A percentile compares a stretch with the other conserved stretches of the same genome.
Evolutionary conservation across 1,140 invertebrate species (phyloP).

Genomic region (Callitettix versicolor): DNA sequence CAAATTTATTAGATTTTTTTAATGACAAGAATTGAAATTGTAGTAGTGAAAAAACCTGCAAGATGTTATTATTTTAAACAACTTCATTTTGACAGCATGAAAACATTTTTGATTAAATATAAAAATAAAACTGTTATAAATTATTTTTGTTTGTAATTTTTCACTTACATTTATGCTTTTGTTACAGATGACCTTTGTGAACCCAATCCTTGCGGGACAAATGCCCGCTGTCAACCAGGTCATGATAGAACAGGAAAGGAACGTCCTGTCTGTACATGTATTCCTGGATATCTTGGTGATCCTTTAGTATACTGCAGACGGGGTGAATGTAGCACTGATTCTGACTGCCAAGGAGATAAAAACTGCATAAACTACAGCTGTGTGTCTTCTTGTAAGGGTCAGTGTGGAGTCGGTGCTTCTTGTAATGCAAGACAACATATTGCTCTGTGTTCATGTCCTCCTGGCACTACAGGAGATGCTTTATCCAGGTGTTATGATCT

Average conservation of each 20-base stretch:
- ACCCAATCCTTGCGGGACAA: conserved; percentile 72
- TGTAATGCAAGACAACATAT: conserved; percentile 58
- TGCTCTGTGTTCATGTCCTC: conserved; percentile 73
- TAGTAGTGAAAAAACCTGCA: no score
- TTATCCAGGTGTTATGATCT: conserved; percentile 40
- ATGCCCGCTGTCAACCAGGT: conserved; percentile 71
- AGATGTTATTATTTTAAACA: no score
- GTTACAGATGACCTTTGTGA: conserved; percentile 62
- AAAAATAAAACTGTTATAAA: no score
- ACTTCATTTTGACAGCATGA: no score
- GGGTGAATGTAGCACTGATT: conserved; percentile 63
- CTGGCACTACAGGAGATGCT: conserved; percentile 74
- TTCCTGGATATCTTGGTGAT: conserved; percentile 65
- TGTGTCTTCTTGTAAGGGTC: conserved; percentile 62
- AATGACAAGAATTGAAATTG: no score
- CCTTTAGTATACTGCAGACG: conserved; percentile 56
- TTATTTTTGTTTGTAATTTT: no score
- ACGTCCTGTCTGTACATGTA: conserved; percentile 71
- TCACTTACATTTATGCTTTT: no score
- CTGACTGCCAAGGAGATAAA: conserved; percentile 37
- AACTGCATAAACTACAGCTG: conserved; percentile 39
- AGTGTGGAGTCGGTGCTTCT: conserved; percentile 59
- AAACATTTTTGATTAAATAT: no score
- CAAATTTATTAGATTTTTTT: no score
- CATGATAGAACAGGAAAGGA: conserved; percentile 68